phyloP scores from a whole-genome alignment of 2,113 vertebrate genomes.

The Charina bottae region DNA sequence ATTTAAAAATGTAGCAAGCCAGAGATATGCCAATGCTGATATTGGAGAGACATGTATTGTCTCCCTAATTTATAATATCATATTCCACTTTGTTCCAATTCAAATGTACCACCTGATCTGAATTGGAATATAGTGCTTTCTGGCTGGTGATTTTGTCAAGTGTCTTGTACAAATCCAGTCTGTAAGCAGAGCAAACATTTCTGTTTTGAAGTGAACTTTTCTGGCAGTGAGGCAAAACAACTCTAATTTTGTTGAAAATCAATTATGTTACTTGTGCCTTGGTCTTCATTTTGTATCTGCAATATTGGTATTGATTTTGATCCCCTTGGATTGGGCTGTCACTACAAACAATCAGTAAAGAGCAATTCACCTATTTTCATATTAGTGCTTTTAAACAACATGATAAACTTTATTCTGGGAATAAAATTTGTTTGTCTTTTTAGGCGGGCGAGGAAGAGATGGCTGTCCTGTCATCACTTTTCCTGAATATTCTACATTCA shows the following conservation, averaged over 20 bases:
- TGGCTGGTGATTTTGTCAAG: background rate
- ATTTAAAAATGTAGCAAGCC: background rate
- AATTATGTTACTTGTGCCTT: background rate
- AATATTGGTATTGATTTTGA: background rate
- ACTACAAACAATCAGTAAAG: background rate
- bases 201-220: background rate
- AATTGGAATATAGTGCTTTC: background rate
- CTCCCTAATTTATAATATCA: background rate
- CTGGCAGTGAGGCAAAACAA: background rate
- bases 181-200: background rate
- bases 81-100: conserved; percentile 15
- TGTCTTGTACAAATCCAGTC: background rate
- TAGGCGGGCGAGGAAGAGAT: conserved; percentile 91
- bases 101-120: background rate
- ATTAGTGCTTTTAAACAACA: background rate
- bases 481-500: conserved; percentile 92
- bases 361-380: background rate
- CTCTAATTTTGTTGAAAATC: background rate
- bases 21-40: rapidly evolving
- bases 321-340: background rate
- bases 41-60: background rate
- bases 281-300: background rate
- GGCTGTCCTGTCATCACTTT: conserved; percentile 96
- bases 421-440: conserved; percentile 32
- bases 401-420: background rate